Evolutionary conservation across 2,888 invertebrate genomes (phyloP).

Genomic region (Drosophila picticornis): DNA sequence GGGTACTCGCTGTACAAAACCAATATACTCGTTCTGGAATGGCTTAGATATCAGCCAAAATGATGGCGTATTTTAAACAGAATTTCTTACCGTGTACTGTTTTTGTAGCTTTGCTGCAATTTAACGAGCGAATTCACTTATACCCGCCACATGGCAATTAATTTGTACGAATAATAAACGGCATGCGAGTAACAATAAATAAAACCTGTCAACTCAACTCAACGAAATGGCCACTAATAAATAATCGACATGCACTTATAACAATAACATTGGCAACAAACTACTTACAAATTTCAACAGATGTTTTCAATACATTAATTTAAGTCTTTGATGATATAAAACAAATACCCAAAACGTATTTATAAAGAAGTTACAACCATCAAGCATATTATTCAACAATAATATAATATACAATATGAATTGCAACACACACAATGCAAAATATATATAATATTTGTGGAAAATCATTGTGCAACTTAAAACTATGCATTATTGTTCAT

Average conservation of each 20-base stretch:
- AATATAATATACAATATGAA: background rate
- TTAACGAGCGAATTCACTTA: constrained; percentile 18
- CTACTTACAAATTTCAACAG: constrained; percentile 21
- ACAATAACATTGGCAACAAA: constrained; percentile 10
- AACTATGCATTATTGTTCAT: background rate
- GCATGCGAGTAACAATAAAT: constrained; percentile 43
- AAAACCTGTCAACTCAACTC: constrained; percentile 19
- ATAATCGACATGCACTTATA: constrained; percentile 29
- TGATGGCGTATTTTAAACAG: background rate
- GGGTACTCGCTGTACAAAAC: background rate
- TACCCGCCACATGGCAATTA: constrained; percentile 33
- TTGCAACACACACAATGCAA: background rate
- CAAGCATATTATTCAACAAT: background rate
- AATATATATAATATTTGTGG: background rate
- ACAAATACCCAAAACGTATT: background rate
- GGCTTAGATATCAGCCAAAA: background rate
- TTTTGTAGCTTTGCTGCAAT: constrained; percentile 1
- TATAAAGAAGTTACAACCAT: background rate
- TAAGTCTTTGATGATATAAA: constrained; percentile 35
- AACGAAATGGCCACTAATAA: constrained; percentile 46
- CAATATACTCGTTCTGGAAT: background rate
- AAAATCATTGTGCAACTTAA: background rate
- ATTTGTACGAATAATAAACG: constrained; percentile 13
- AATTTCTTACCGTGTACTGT: background rate
- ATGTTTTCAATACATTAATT: constrained; percentile 46